Evolutionary conservation across 2,113 vertebrate genomes (phyloP), one percentile per base, ranked within the genome.

Genomic region (Ptyas mucosa): DNA sequence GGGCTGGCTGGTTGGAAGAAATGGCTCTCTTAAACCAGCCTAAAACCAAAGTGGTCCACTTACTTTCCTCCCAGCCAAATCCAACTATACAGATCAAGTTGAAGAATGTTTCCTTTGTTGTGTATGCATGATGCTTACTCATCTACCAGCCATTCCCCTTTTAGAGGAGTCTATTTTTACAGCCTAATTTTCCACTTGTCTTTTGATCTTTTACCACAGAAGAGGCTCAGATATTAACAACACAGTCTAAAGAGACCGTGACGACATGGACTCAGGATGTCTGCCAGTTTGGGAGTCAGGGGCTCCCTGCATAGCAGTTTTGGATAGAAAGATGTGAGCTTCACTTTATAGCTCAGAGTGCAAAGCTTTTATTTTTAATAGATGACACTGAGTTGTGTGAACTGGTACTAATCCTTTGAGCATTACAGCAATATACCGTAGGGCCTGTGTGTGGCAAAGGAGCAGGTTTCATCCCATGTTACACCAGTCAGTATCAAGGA

Each of bases 101-200:
- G 96, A 97, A 98, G 94, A 98, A 96, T 96, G 93, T 96, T 94
- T 96, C 95, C 95, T 96, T 97, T 97, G 96, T 96, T 98, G 90
- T 97, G 97, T 97, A 97, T 97, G 94, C 93, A 94, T 94, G 93
- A 94, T 96, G 95, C 94, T 96, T 97, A 94, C 88, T 97, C 96
- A 96, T 96, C 89, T 95, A 96, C 92, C 95, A 97, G 94, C 96
- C 95, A 97, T 97, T 95, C 97, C 95, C 89, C 91, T 97, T 97
- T 96, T 95, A 96, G 95, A 97, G 97, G 97, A 97, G 97, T 97
- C 96, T 97, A 95, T 97, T 98, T 97, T 97, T 96, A 96, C 97
- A 95, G 92, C 95, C 95, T 96, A 96, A 96, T 97, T 97, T 81
- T 96, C 97, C 97, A 97, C 97, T 96, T 97, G 96, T 92, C 96